Base-by-base conservation (phyloP, 2,888 invertebrate genomes). In the Cyaniris semiargus region DNA sequence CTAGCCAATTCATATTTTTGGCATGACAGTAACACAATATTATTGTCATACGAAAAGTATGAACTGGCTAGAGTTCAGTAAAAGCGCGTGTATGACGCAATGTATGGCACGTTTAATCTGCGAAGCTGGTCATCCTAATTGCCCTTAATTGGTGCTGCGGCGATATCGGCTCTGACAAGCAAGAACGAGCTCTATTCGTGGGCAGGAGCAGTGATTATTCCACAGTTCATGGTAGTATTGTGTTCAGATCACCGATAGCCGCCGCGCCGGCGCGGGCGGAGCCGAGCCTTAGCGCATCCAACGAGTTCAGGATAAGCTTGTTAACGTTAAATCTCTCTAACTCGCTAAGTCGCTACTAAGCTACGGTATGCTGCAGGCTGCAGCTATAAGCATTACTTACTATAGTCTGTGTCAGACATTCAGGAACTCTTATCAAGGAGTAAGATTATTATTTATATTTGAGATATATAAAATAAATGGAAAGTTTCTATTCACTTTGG, bases 131-230 rank as follows among this genome's bases (percentile, higher is more conserved):
- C 81, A 79, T 48, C 75, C 76, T 82, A 85, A 85, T 85, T 85
- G 83, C 78, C 82, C 83, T 66, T 81, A 85, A 85, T 85, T 85
- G 81, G 72, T 72, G 44, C 44, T 27, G 74, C 23, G 53, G 74
- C 23, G 74, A 74, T 74, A 71, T n/a, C 8, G 38, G 31, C 70
- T 7, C 21, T 18, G 3, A 34, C 70, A 34, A 38, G 23, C 70
- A 71, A 71, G 15, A 34, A 38, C 34, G n/a, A 15, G 18, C 44
- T 18, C 18, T 74, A 27, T 74, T 27, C 15, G 74, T 27, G 18
- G 44, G 7, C 53, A 53, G 27, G 7, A 74, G 23, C 31, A 72
- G 21, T 44, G 72, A 44, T 23, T 72, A 13, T 72, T 44, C 6
- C 6, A 15, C n/a, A 31, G 18, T n/a, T 71, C n/a, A 38, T 71